Conservation (phyloP, 2,113 vertebrate genomes). For the Scolopax mira region DNA sequence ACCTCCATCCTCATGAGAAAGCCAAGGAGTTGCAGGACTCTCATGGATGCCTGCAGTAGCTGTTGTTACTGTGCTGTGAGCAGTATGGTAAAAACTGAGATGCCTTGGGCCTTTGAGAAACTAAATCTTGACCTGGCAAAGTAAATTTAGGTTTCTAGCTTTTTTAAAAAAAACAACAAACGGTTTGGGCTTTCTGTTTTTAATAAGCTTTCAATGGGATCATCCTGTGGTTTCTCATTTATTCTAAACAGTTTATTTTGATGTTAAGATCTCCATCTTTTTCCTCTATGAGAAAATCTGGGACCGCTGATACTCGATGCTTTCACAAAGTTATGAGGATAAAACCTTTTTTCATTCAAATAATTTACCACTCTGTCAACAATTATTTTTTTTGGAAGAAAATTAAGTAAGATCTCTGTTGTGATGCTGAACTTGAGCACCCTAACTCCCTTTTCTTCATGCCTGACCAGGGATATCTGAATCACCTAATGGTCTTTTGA, state of each 20-base stretch:
- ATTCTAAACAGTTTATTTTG: background rate
- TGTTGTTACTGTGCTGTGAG: background rate
- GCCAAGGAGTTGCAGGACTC: background rate
- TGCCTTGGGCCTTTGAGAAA: background rate
- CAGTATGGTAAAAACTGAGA: background rate
- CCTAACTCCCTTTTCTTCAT: background rate
- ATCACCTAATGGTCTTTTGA: background rate
- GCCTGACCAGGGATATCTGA: background rate
- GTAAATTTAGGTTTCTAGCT: background rate
- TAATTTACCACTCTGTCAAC: background rate
- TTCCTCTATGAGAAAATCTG: background rate
- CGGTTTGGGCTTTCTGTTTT: background rate
- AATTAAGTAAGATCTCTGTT: background rate
- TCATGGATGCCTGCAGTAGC: background rate
- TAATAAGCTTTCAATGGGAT: background rate
- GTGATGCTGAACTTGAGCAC: background rate
- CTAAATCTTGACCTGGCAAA: background rate
- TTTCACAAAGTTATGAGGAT: background rate
- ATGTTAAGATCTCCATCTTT: background rate
- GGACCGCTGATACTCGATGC: background rate
- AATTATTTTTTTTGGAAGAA: background rate
- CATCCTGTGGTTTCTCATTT: background rate
- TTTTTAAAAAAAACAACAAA: background rate
- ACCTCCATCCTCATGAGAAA: background rate
- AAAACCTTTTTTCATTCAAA: background rate